Evolutionary conservation across 2,888 invertebrate genomes (phyloP), one percentile per base, ranked within the genome.

Genomic region (Xestoiulus laeticollis): DNA sequence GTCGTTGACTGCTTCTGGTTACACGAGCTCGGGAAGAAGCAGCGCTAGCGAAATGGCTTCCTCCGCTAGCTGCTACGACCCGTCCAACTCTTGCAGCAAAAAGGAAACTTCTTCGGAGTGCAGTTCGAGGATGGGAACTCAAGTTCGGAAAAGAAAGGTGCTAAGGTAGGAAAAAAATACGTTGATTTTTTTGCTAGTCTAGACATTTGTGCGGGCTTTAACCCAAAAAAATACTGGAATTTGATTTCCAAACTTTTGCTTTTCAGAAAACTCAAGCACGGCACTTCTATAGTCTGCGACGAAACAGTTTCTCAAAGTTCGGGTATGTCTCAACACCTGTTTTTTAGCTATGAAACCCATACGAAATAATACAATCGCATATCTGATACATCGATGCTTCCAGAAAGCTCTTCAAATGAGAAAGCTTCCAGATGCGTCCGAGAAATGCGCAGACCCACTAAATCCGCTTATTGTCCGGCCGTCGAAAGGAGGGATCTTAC

Each of bases 231-330:
- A 43, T 43, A 8, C 10, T 43, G 43, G 43, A 43, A 43, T 5
- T 43, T 43, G 43, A 10, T 5, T 43, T 43, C 5, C 43, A 43
- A 43, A 5, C 10, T 43, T 38, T 30, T 85, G 8, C 33, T 44
- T 26, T 30, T n/a, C 30, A 38, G 85, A 33, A 85, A 43, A 22
- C 44, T 30, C 1, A 85, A 43, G 43, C 33, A 85, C 26, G 85
- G 85, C 33, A 48, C 30, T 22, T 26, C 44, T 10, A n/a, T 85
- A 22, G 85, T 85, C 22, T 43, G 85, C 19, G 85, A 85, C 44
- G 85, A 85, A 85, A 85, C 38, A 2, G 26, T 85, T n/a, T 30
- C 85, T 22, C 43, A 85, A 30, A 84, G 84, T 84, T 32, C 33
- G 30, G 84, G 84, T 84, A 84, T n/a, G 59, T 22, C 59, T 19